A percentile compares a stretch with the other conserved stretches of the same genome.
Conservation (phyloP, 2,113 vertebrate species). For the Macroglossus sobrinus region DNA sequence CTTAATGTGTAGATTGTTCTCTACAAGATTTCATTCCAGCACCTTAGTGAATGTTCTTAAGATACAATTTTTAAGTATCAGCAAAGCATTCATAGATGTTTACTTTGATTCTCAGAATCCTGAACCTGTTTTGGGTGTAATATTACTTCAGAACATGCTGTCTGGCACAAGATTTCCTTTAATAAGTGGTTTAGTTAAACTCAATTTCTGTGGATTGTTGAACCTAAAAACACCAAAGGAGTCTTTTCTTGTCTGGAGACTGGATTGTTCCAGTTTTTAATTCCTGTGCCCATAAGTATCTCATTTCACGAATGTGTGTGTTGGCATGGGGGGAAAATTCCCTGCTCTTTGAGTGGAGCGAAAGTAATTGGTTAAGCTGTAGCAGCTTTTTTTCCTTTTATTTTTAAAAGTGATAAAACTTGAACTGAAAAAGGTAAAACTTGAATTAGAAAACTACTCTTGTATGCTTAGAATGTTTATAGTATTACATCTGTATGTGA, state of each 20-base stretch:
- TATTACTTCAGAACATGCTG: conserved; percentile 42
- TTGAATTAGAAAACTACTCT: conserved; percentile 77
- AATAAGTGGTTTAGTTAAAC: conserved; percentile 52
- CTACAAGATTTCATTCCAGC: conserved; percentile 55
- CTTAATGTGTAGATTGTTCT: conserved; percentile 53
- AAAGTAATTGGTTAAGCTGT: conserved; percentile 77
- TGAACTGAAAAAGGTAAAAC: conserved; percentile 75
- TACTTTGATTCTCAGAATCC: conserved; percentile 61
- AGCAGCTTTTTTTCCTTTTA: conserved; percentile 72
- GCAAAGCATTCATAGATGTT: conserved; percentile 54
- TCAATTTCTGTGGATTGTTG: conserved; percentile 64
- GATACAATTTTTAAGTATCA: conserved; percentile 58
- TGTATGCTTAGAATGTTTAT: conserved; percentile 74
- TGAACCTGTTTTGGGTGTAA: conserved; percentile 51
- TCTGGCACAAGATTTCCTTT: conserved; percentile 67
- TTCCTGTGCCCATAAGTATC: conserved; percentile 71
- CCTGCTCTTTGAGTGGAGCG: conserved; percentile 72
- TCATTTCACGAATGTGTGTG: conserved; percentile 73
- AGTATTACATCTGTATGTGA: conserved; percentile 68
- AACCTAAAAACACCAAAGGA: conserved; percentile 73
- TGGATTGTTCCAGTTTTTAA: conserved; percentile 67
- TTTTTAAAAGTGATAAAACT: conserved; percentile 73
- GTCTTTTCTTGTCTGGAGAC: conserved; percentile 61
- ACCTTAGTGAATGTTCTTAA: conserved; percentile 64
- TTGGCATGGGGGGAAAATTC: conserved; percentile 70